Evolutionary conservation across 1,140 invertebrate species (phyloP).

Genomic region (Cherax destructor): DNA sequence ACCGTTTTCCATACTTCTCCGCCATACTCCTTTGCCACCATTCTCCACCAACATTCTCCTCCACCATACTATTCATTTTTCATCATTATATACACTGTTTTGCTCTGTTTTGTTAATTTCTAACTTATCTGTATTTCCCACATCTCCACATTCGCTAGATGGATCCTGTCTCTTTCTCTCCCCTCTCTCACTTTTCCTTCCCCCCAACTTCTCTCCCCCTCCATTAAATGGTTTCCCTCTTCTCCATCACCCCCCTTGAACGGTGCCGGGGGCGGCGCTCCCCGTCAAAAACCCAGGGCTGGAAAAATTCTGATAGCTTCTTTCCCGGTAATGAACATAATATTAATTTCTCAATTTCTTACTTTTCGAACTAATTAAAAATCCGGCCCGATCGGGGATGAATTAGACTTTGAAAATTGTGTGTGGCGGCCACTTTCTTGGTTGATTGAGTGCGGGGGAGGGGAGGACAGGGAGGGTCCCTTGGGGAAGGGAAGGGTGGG

Average conservation of each 20-base stretch:
- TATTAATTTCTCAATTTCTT: slow-evolving; percentile 71
- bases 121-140: too few species aligned
- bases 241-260: slow-evolving; percentile 13
- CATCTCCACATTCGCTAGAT: too few species aligned
- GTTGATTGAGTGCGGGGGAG: slow-evolving; percentile 59
- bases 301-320: slow-evolving; percentile 70
- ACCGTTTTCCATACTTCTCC: background rate
- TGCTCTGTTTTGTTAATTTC: too few species aligned
- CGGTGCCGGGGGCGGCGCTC: slow-evolving; percentile 16
- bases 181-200: background rate
- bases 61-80: too few species aligned
- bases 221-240: slow-evolving; percentile 22
- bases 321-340: slow-evolving; percentile 71
- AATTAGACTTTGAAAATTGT: slow-evolving; percentile 71
- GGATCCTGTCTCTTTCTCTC: background rate
- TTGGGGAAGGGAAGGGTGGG: too few species aligned
- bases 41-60: background rate
- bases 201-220: background rate
- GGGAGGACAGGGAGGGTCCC: background rate
- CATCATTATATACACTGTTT: too few species aligned
- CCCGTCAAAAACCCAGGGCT: slow-evolving; percentile 29
- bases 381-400: slow-evolving; percentile 65
- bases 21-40: background rate
- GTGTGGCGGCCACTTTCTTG: slow-evolving; percentile 66
- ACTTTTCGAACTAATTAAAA: slow-evolving; percentile 70